Percentiles rank a stretch among this genome's conserved stretches.
Evolutionary conservation across 2,113 vertebrate species (phyloP).

Genomic region (Coryphaenoides rupestris): DNA sequence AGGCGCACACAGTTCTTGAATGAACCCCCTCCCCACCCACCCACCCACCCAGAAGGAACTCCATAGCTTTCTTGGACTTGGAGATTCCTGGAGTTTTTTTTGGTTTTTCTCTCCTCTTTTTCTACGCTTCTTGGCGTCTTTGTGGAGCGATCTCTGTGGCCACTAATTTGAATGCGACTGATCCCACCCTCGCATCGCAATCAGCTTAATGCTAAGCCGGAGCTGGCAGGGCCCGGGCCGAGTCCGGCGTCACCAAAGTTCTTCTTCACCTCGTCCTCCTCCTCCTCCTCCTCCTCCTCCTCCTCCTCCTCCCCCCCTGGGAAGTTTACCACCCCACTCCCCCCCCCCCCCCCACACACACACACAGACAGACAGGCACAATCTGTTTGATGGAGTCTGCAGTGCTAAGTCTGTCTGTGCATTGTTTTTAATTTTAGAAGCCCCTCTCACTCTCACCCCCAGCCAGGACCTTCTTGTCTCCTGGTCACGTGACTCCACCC

Average conservation of each 20-base stretch:
- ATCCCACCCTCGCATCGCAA: constrained; percentile 62
- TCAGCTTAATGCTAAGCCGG: constrained; percentile 69
- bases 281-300: constrained; percentile 6
- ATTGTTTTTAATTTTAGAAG: too few relatives aligned
- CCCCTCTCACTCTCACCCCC: too few relatives aligned
- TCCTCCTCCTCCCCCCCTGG: constrained; percentile 11
- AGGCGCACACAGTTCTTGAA: not conserved
- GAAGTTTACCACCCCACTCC: not conserved
- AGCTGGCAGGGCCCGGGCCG: constrained; percentile 54
- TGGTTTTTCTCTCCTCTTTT: constrained; percentile 39
- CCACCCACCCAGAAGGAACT: not conserved
- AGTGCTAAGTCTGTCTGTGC: too few relatives aligned
- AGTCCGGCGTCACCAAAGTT: constrained; percentile 39
- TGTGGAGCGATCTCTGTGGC: constrained; percentile 62
- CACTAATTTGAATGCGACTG: constrained; percentile 69
- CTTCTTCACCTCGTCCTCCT: not conserved
- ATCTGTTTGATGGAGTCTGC: too few relatives aligned
- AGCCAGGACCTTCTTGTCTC: too few relatives aligned
- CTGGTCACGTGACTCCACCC: not conserved
- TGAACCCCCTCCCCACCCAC: not conserved
- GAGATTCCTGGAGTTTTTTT: constrained; percentile 29
- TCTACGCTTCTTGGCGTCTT: constrained; percentile 58
- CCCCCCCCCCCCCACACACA: not conserved
- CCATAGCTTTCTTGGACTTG: constrained; percentile 20
- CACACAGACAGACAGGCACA: too few relatives aligned